phyloP scores from a whole-genome alignment of 1,140 invertebrate species.

The Colletes gigas region DNA sequence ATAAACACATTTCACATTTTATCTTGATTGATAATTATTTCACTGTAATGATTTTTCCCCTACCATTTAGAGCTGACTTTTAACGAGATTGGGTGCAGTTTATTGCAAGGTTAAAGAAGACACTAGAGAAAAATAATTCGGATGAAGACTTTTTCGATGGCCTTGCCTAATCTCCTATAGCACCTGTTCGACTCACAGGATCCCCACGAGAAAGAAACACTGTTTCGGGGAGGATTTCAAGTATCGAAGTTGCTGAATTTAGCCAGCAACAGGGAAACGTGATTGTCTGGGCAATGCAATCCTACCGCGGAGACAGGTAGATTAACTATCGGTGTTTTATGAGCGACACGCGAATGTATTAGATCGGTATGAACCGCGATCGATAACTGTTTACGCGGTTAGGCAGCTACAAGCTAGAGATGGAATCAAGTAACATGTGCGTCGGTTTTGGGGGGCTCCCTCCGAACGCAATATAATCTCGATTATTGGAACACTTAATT shows the following conservation, averaged over 20 bases:
- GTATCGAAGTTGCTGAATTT: neutral
- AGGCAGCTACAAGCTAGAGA: neutral
- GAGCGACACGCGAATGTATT: constrained; percentile 9
- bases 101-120: constrained; percentile 4
- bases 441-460: neutral
- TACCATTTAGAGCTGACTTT: too few relatives aligned
- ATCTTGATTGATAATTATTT: too few relatives aligned
- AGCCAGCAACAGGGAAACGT: neutral
- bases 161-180: constrained; percentile 4
- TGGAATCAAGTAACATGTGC: constrained; percentile 12
- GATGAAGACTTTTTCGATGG: neutral
- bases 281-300: neutral
- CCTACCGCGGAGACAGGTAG: neutral
- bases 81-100: neutral
- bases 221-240: neutral
- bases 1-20: too few relatives aligned
- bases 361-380: constrained; percentile 6
- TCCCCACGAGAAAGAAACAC: neutral
- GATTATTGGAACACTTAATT: neutral
- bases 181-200: neutral
- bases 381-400: constrained; percentile 32
- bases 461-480: too few relatives aligned
- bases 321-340: neutral
- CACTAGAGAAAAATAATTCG: neutral
- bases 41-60: too few relatives aligned